phyloP scores from a whole-genome alignment of 2,113 vertebrate genomes.

The Sylvia atricapilla region DNA sequence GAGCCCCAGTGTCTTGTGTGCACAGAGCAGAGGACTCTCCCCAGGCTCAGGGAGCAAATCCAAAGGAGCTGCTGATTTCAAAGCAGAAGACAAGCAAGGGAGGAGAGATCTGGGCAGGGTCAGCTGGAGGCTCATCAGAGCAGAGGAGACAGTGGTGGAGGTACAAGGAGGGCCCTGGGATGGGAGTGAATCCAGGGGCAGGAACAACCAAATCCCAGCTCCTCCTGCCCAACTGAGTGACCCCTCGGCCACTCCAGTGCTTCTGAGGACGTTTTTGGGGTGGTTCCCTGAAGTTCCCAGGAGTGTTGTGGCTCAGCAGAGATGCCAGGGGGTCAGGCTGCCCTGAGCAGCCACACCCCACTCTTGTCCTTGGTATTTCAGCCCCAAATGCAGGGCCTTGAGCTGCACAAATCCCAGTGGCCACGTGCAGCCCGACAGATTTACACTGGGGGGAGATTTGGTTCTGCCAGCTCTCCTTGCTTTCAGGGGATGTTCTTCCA shows the following conservation, averaged over 20 bases:
- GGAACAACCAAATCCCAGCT: not conserved
- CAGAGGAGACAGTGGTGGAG: not conserved
- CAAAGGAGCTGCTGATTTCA: not conserved
- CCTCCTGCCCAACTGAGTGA: fast-evolving
- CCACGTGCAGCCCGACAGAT: fast-evolving
- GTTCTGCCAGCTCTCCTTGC: not conserved
- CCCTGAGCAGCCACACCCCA: not conserved
- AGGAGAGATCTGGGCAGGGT: not conserved
- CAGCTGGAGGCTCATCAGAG: not conserved
- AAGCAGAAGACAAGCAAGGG: not conserved
- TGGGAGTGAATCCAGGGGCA: not conserved
- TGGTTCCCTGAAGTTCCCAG: not conserved
- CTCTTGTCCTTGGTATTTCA: not conserved
- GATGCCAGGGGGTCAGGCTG: not conserved
- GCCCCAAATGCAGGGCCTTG: not conserved
- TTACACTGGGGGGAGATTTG: not conserved
- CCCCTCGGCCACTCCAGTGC: not conserved
- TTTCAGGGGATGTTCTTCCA: not conserved
- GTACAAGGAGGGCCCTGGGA: not conserved
- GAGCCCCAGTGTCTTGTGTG: not conserved
- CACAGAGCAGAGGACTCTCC: not conserved
- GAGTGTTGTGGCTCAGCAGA: not conserved
- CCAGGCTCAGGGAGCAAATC: not conserved
- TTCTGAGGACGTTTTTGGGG: fast-evolving
- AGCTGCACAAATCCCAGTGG: not conserved